Evolutionary conservation across 1,140 invertebrate genomes (phyloP), one percentile per base, ranked within the genome.

Genomic region (Zaprionus camerounensis): DNA sequence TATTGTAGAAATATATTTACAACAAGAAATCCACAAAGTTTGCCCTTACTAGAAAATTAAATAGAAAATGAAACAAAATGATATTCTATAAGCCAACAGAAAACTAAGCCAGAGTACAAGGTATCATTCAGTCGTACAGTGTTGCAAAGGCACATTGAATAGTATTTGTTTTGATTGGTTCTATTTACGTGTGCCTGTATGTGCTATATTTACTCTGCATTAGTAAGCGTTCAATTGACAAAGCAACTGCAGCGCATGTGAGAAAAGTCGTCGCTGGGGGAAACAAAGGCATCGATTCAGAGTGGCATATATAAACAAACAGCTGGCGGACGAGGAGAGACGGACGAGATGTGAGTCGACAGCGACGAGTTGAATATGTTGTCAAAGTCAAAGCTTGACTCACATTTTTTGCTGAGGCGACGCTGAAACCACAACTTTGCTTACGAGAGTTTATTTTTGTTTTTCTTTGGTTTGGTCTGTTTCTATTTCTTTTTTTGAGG

Each of bases 281-380:
- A 77, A 81, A 78, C 78, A 77, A 84, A 73, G 71, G 58, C 58
- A 74, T 74, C 71, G 70, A 57, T 80, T 84, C 80, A 69, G 41
- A 46, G n/a, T 17, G n/a, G 41, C 44, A 63, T 74, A 80, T 74
- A 63, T 72, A 82, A 82, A 82, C 61, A 86, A 85, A 76, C 76
- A 79, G 55, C 68, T 81, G 75, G 62, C 61, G 41, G 49, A 24
- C 67, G 31, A 55, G 31, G 3, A 9, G 31, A 34, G 31, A 3
- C 31, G 31, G 31, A 34, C 31, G 31, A 34, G 31, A 3, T 9
- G 31, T 34, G 31, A 34, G 31, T 11, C 31, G 31, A 34, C 31
- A 34, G 31, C 31, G 31, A 34, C 31, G 36, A 38, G 49, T 56
- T 53, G 67, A 75, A 74, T 66, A 65, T 74, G 34, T 72, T 85